Percentiles rank a stretch among this genome's conserved stretches.
Evolutionary conservation across 2,797 vertebrate species (phyloP).

Genomic region (Benthosema pterotum): DNA sequence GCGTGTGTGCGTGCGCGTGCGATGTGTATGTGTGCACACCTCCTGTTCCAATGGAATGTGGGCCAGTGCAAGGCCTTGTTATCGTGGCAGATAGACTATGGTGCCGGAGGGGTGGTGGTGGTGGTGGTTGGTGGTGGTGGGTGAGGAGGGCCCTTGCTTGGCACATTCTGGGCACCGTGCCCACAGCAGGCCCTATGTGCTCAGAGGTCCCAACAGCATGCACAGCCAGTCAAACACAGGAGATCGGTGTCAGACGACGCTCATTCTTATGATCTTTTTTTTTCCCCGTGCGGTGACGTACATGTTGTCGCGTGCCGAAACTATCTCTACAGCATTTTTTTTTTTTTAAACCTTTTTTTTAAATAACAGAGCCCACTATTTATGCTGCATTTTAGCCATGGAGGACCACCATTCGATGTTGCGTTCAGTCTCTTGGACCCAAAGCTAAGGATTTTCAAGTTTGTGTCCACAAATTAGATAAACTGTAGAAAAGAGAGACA

Average conservation of each 20-base stretch:
- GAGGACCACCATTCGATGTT: no score
- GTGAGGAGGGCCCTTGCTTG: conserved; percentile 27
- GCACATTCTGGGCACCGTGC: conserved; percentile 73
- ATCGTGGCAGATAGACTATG: conserved; percentile 64
- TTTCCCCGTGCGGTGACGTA: no score
- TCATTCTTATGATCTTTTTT: no score
- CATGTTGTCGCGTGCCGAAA: no score
- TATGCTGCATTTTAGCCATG: no score
- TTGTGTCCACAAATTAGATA: no score
- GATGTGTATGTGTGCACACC: neutral
- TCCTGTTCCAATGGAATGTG: conserved; percentile 61
- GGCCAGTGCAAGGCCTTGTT: conserved; percentile 59
- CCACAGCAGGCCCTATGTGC: conserved; percentile 51
- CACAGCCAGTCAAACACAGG: conserved; percentile 25
- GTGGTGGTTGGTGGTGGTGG: neutral
- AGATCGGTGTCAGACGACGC: conserved; percentile 4
- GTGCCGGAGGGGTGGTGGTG: conserved; percentile 34
- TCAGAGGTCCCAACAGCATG: conserved; percentile 24
- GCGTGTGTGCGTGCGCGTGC: conserved; percentile 15
- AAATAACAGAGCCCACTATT: no score
- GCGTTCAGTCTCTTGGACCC: no score
- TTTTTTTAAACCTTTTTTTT: no score
- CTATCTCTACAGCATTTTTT: no score
- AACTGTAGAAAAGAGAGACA: no score
- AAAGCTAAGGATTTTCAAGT: no score